Conservation (phyloP, 2,888 invertebrate genomes). For the Steromphala cineraria region DNA sequence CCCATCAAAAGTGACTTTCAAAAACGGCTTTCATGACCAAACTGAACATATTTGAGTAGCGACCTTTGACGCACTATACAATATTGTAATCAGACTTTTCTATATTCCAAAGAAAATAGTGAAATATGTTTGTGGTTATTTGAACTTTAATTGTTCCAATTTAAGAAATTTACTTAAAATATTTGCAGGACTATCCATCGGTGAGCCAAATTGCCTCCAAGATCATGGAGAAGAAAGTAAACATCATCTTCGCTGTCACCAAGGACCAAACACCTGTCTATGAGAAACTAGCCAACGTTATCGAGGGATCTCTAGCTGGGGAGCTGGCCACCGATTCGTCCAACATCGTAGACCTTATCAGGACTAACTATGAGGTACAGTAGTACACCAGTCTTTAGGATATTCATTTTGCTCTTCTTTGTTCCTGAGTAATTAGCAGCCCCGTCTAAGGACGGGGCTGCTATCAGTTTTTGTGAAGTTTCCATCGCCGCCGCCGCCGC, state of each 20-base stretch:
- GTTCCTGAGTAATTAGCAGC: neutral
- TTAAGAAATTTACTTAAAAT: too few relatives aligned
- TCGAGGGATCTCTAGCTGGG: slow-evolving; percentile 95
- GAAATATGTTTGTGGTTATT: too few relatives aligned
- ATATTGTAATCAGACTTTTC: too few relatives aligned
- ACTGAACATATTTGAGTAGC: too few relatives aligned
- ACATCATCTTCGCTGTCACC: slow-evolving; percentile 98
- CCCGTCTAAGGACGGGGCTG: too few relatives aligned
- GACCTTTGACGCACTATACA: too few relatives aligned
- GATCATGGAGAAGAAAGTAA: slow-evolving; percentile 95
- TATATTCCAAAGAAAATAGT: too few relatives aligned
- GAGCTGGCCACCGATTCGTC: slow-evolving; percentile 93
- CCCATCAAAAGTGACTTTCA: too few relatives aligned
- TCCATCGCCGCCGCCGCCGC: too few relatives aligned
- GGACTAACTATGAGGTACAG: slow-evolving; percentile 86
- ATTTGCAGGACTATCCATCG: slow-evolving; percentile 91
- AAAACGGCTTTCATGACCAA: too few relatives aligned
- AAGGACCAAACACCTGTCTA: slow-evolving; percentile 89
- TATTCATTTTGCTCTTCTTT: neutral
- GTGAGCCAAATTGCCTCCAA: slow-evolving; percentile 90
- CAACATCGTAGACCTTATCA: slow-evolving; percentile 95
- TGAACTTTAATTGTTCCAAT: too few relatives aligned
- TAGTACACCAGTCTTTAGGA: neutral
- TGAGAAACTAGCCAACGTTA: slow-evolving; percentile 86
- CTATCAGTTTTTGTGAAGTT: too few relatives aligned